Evolutionary conservation across 2,797 vertebrate genomes (phyloP), one percentile per base, ranked within the genome.

Genomic region (Sebastes matsubarae): DNA sequence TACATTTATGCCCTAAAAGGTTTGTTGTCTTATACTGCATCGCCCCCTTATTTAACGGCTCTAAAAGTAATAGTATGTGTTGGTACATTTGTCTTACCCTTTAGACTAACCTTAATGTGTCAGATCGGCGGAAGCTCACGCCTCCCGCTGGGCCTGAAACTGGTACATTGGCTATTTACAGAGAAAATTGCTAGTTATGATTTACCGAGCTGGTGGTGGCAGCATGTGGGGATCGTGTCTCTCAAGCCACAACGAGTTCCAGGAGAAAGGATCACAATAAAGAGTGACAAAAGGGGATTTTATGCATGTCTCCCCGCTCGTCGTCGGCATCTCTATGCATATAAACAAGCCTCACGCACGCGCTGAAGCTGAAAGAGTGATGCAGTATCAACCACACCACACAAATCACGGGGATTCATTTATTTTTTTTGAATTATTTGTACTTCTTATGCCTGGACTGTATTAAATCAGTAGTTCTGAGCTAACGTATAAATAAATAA

Each of bases 131-230:
- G 80, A 85, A 77, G 79, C 72, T 24, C 69, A n/a, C 6, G n/a
- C 72, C 72, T 84, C 89, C 84, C 52, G 16, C 81, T 50, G 59
- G 78, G 68, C 74, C 72, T 59, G 74, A 74, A 85, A 84, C 67
- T 59, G 71, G 32, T 72, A 69, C 72, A 13, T 57, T 61, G 78
- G 67, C 79, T 87, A 75, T 85, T 92, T 89, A 52, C 74, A 61
- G 75, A 80, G 85, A 83, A 85, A 89, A 89, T 88, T 80, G 79
- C 73, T 59, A 67, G 84, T 89, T 88, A 79, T 87, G 85, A 91
- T 87, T 90, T 76, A 88, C 63, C 2, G 24, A 82, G 80, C 72
- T 24, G 29, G 61, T 57, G 80, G 78, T 42, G 38, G 38, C 20
- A 22, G 60, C 5, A 2, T 52, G 71, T 11, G 32, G 64, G 57